These are phyloP conservation scores for Ctenosaura bakeri DNA, from an alignment of 2,797 vertebrate species.

Conservation along the genomic window DNA sequence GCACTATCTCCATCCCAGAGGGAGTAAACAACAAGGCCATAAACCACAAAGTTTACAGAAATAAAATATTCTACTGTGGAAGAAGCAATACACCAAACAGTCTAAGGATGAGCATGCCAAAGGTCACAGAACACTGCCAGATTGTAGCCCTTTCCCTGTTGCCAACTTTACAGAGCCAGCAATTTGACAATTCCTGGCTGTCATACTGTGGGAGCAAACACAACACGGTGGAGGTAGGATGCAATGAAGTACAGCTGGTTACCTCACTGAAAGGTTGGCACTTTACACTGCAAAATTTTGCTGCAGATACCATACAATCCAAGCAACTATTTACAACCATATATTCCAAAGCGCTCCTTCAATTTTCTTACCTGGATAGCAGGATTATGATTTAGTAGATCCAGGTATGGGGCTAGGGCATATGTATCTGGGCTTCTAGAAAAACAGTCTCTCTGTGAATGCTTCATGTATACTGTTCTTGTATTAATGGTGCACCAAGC, in stretches of 20 bases:
- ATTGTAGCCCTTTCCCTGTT: not conserved
- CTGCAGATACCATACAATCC: not conserved
- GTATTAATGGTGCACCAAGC: conserved; percentile 97
- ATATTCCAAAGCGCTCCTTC: not conserved
- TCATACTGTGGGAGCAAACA: not conserved
- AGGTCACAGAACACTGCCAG: not conserved
- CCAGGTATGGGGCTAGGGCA: conserved; percentile 92
- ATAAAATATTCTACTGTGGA: too few species aligned
- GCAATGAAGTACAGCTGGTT: too few species aligned
- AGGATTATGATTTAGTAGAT: conserved; percentile 94
- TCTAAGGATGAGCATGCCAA: not conserved
- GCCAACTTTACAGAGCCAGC: not conserved
- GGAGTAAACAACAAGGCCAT: not conserved
- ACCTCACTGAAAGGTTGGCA: not conserved
- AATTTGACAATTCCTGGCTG: not conserved
- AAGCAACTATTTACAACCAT: not conserved
- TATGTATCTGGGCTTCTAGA: conserved; percentile 86
- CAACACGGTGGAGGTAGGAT: not conserved
- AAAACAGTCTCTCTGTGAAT: conserved; percentile 78
- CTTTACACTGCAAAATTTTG: not conserved
- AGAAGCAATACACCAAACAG: not conserved
- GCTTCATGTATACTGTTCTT: conserved; percentile 91
- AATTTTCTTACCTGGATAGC: conserved; percentile 85
- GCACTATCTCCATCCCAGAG: not conserved
- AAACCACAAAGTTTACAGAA: too few species aligned